Base-by-base conservation (phyloP, 2,888 invertebrate species). In the Drosophila kanekoi region DNA sequence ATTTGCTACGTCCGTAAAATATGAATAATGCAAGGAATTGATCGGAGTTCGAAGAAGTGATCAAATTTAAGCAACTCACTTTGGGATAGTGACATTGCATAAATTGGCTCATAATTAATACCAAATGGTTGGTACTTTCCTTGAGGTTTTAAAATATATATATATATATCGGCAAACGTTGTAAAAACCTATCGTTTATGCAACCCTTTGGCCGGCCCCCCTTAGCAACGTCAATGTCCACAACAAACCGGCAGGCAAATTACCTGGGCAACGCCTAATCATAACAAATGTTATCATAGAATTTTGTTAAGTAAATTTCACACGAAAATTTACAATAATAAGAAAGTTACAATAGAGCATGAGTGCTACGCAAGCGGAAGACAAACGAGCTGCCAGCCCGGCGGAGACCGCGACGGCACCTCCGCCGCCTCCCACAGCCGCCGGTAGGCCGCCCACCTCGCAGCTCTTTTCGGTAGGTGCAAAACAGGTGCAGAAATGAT, bases 391-490 rank as follows among this genome's bases (percentile, higher is more conserved):
- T 8, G 49, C 6, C 4, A 20, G 37, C 35, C 44, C 14, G 9
- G 9, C 11, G 6, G 69, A 63, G 14, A 4, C 33, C 4, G 60
- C 60, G 33, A 51, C 73, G 4, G 77, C 74, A 5, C 79, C 87
- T 38, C 78, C 82, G 5, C 85, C 91, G 4, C 90, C 91, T 8
- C 86, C 91, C 18, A 90, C 91, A 40, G 88, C 91, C 16, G 90
- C 90, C 1, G 91, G 90, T 3, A 80, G 90, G 35, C 90, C 90
- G 3, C 90, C 90, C 8, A 90, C 90, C 4, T 90, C 90, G 6
- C 77, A 89, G 58, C 84, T 90, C 13, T 91, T 91, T 69, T 90
- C 90, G 75, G 90, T 91, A 56, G 59, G 76, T 69, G 18, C 3
- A 9, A 18, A 40, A 48, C 16, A 33, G 8, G 0, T 28, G 6